These are phyloP conservation scores for Phaonia tiefii DNA, from an alignment of 2,888 invertebrate species.

Conservation along the genomic window DNA sequence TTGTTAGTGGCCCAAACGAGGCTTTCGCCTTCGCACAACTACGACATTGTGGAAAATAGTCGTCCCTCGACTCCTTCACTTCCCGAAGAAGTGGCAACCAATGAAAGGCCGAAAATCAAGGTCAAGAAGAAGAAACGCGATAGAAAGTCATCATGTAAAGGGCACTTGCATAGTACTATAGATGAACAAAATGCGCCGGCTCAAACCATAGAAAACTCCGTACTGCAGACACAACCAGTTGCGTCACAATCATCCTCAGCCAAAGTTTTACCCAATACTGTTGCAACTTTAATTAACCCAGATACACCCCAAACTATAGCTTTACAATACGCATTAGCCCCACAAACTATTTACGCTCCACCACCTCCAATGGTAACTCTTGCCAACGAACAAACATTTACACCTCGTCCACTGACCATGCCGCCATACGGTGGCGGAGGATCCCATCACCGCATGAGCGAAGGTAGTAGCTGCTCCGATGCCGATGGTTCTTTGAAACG, in stretches of 20 bases:
- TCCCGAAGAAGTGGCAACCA: slow-evolving; percentile 79
- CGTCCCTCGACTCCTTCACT: slow-evolving; percentile 85
- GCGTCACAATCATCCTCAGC: background rate
- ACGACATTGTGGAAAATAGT: slow-evolving; percentile 84
- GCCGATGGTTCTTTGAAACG: slow-evolving; percentile 84
- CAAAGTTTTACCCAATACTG: background rate
- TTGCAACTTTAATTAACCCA: slow-evolving; percentile 33
- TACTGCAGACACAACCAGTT: background rate
- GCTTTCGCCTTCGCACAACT: slow-evolving; percentile 84
- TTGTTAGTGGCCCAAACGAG: slow-evolving; percentile 85
- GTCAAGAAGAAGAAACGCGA: slow-evolving; percentile 87
- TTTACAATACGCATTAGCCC: slow-evolving; percentile 13
- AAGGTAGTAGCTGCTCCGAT: slow-evolving; percentile 81
- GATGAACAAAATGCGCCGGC: slow-evolving; percentile 69
- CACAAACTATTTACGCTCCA: slow-evolving; percentile 49
- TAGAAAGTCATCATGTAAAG: slow-evolving; percentile 81
- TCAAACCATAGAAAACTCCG: slow-evolving; percentile 4
- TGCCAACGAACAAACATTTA: slow-evolving; percentile 49
- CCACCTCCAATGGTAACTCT: slow-evolving; percentile 36
- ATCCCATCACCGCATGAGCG: slow-evolving; percentile 75
- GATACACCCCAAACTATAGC: slow-evolving; percentile 31
- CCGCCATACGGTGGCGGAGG: slow-evolving; percentile 67
- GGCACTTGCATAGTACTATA: slow-evolving; percentile 79
- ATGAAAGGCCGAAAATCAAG: slow-evolving; percentile 82
- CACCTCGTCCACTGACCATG: slow-evolving; percentile 56